Evolutionary conservation across 1,140 invertebrate genomes (phyloP).

Genomic region (Drosophila leontia): DNA sequence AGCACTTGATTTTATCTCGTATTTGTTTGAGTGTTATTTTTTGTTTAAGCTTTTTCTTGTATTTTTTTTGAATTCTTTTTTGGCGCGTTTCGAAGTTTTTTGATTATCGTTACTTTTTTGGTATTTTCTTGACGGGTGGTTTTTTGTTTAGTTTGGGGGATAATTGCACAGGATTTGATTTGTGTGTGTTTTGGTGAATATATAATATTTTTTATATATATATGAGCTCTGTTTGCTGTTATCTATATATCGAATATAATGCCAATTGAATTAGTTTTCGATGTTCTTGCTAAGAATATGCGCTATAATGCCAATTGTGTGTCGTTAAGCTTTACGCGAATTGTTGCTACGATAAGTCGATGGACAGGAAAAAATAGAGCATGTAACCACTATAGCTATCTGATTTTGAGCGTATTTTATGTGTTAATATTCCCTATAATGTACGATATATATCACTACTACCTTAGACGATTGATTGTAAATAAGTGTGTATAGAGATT

Average conservation of each 20-base stretch:
- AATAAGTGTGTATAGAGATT: conserved; percentile 58
- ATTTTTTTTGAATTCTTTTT: conserved; percentile 7
- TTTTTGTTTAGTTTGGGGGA: conserved; percentile 17
- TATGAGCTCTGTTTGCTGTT: conserved; percentile 38
- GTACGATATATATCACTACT: conserved; percentile 64
- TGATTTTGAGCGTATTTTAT: conserved; percentile 41
- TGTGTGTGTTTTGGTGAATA: conserved; percentile 46
- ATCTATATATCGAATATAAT: conserved; percentile 46
- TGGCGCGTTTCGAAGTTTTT: conserved; percentile 33
- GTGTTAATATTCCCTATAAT: conserved; percentile 4
- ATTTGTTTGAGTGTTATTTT: conserved; percentile 10
- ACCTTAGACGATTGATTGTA: conserved; percentile 56
- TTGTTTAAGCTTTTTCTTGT: conserved; percentile 3
- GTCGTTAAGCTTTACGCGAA: conserved; percentile 71
- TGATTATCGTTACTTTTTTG: conserved; percentile 52
- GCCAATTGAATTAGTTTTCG: conserved; percentile 57
- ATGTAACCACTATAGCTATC: conserved; percentile 5
- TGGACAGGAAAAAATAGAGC: conserved; percentile 14
- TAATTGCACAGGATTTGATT: conserved; percentile 53
- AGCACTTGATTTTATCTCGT: conserved; percentile 23
- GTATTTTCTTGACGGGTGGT: conserved; percentile 67
- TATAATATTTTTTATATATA: conserved; percentile 15
- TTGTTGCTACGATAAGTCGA: conserved; percentile 62
- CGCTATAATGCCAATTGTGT: conserved; percentile 66
- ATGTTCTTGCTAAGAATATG: conserved; percentile 23